A percentile compares a stretch with the other conserved stretches of the same genome.
These are phyloP conservation scores for Amiota mariae DNA, from an alignment of 2,888 invertebrate species.

Conservation along the genomic window DNA sequence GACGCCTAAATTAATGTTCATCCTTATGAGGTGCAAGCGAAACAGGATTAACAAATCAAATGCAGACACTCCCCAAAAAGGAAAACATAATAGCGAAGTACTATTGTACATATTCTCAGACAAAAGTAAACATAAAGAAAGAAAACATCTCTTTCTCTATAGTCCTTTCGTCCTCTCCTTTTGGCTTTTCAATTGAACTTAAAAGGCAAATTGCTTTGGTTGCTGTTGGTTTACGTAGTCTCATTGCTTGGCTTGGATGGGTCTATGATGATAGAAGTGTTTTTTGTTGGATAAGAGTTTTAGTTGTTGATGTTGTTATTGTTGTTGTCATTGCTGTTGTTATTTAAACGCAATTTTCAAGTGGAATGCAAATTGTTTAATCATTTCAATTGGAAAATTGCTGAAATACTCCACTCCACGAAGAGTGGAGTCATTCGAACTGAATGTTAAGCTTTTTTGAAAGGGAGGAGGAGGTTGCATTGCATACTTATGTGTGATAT, in stretches of 20 bases:
- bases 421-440: constrained; percentile 31
- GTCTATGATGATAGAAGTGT: not conserved
- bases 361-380: constrained; percentile 72
- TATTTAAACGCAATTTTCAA: constrained; percentile 71
- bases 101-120: no score
- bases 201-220: no score
- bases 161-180: no score
- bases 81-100: no score
- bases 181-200: no score
- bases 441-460: not conserved
- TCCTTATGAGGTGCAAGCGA: no score
- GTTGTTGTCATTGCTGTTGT: constrained; percentile 47
- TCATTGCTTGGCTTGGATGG: not conserved
- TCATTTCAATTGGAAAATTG: constrained; percentile 72
- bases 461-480: not conserved
- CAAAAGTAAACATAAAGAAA: no score
- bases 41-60: no score
- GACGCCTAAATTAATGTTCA: no score
- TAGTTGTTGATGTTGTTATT: constrained; percentile 6
- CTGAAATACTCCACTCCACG: constrained; percentile 62
- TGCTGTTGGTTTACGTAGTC: no score
- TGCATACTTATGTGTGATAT: not conserved
- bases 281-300: not conserved
- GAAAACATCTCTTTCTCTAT: no score
- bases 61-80: no score